These are phyloP conservation scores for Melanerpes formicivorus DNA, from an alignment of 2,113 vertebrate genomes.

Conservation along the genomic window DNA sequence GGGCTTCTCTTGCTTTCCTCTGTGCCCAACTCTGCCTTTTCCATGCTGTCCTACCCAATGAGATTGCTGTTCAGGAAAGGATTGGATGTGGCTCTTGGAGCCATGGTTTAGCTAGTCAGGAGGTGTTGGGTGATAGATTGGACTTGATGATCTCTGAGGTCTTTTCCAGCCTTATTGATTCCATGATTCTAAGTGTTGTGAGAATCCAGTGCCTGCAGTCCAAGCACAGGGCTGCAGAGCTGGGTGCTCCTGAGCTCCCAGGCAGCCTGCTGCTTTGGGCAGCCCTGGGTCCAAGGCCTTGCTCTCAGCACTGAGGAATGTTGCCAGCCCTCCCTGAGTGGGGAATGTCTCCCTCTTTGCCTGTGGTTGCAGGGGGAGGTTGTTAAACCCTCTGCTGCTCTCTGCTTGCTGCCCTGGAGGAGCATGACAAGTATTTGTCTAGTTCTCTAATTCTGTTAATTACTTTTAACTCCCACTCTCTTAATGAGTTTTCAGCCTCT, in stretches of 20 bases:
- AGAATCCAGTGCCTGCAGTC: not conserved
- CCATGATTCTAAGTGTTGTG: not conserved
- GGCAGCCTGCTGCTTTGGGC: not conserved
- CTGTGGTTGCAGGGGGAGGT: not conserved
- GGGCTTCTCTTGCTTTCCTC: too few relatives aligned
- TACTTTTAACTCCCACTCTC: not conserved
- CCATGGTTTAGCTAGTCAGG: too few relatives aligned
- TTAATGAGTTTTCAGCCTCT: rapidly evolving
- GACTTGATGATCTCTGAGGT: too few relatives aligned
- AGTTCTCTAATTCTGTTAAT: not conserved
- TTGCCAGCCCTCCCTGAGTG: rapidly evolving
- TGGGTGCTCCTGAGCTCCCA: rapidly evolving
- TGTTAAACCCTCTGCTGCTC: not conserved
- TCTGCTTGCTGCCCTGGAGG: not conserved
- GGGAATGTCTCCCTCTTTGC: not conserved
- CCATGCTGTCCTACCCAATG: too few relatives aligned
- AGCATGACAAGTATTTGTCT: rapidly evolving
- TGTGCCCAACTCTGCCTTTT: too few relatives aligned
- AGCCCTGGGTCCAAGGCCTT: rapidly evolving
- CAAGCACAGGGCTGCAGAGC: rapidly evolving
- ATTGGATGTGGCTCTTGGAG: too few relatives aligned
- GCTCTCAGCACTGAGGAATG: rapidly evolving
- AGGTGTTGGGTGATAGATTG: too few relatives aligned
- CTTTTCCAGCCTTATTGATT: too few relatives aligned
- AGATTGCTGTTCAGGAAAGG: too few relatives aligned